Evolutionary conservation across 2,888 invertebrate genomes (phyloP).

Genomic region (Tetragonula carbonaria): DNA sequence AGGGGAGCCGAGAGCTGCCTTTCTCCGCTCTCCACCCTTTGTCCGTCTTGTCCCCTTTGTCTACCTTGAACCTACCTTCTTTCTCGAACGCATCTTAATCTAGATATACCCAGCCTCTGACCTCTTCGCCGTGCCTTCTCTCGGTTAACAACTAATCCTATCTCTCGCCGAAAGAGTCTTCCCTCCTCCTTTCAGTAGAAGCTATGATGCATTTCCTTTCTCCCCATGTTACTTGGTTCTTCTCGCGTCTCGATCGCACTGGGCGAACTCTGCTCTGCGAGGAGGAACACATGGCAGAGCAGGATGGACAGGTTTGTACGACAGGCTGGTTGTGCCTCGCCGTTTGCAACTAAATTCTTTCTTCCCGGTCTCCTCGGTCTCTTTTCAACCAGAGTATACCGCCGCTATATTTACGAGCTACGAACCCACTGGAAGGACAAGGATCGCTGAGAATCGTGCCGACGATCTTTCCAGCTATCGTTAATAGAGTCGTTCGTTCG

Average conservation of each 20-base stretch:
- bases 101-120: slow-evolving; percentile 74
- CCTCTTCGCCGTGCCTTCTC: slow-evolving; percentile 50
- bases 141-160: slow-evolving; percentile 72
- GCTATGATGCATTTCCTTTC: slow-evolving; percentile 13
- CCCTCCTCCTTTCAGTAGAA: slow-evolving; percentile 11
- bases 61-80: slow-evolving; percentile 36
- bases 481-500: slow-evolving; percentile 60
- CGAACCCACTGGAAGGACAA: slow-evolving; percentile 31
- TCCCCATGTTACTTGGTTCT: background rate
- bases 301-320: slow-evolving; percentile 66
- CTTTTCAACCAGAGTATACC: slow-evolving; percentile 27
- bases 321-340: slow-evolving; percentile 60
- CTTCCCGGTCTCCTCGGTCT: slow-evolving; percentile 22
- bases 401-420: slow-evolving; percentile 59
- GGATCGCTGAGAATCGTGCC: slow-evolving; percentile 35
- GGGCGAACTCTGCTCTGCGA: too few species aligned
- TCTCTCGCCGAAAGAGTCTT: slow-evolving; percentile 63
- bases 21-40: slow-evolving; percentile 48
- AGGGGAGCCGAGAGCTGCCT: slow-evolving; percentile 59
- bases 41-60: slow-evolving; percentile 56
- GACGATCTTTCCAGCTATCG: slow-evolving; percentile 53
- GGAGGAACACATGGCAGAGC: background rate
- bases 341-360: slow-evolving; percentile 46
- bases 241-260: too few species aligned
- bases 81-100: slow-evolving; percentile 77